Percentiles rank a stretch among this genome's conserved stretches.
These are phyloP conservation scores for Plusia festucae DNA, from an alignment of 2,888 invertebrate species.

Conservation along the genomic window DNA sequence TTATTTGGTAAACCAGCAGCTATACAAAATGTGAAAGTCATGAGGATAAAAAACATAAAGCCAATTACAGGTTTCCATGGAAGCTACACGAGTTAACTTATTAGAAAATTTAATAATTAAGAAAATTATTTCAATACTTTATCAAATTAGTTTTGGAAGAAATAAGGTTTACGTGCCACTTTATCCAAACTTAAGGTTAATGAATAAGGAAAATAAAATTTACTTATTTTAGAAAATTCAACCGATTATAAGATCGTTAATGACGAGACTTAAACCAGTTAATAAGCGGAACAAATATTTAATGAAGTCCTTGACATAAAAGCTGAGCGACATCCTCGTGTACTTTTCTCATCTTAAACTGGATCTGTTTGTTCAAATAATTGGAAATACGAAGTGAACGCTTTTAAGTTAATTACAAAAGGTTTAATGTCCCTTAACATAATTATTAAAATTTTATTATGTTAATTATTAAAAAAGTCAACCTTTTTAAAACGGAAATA, in stretches of 20 bases:
- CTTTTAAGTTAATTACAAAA: neutral
- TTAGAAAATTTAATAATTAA: no score
- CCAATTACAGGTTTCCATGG: no score
- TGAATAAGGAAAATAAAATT: neutral
- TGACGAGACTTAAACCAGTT: conserved; percentile 2
- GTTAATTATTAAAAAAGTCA: conserved; percentile 24
- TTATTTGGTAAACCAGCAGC: no score
- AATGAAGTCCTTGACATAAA: conserved; percentile 23
- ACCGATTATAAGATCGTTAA: neutral
- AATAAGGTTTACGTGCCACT: no score
- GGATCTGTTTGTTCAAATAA: neutral
- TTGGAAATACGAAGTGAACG: neutral
- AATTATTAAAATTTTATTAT: no score
- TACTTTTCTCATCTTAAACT: conserved; percentile 1
- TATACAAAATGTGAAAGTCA: no score
- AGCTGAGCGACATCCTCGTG: conserved; percentile 10
- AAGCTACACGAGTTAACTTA: no score
- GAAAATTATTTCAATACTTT: no score
- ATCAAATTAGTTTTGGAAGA: no score
- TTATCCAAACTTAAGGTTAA: no score
- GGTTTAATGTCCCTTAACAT: neutral
- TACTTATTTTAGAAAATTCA: neutral
- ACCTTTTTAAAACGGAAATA: conserved; percentile 19
- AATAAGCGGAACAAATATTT: conserved; percentile 7
- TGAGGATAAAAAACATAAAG: no score